Evolutionary conservation across 2,113 vertebrate genomes (phyloP).

Genomic region (Cygnus buccinator): DNA sequence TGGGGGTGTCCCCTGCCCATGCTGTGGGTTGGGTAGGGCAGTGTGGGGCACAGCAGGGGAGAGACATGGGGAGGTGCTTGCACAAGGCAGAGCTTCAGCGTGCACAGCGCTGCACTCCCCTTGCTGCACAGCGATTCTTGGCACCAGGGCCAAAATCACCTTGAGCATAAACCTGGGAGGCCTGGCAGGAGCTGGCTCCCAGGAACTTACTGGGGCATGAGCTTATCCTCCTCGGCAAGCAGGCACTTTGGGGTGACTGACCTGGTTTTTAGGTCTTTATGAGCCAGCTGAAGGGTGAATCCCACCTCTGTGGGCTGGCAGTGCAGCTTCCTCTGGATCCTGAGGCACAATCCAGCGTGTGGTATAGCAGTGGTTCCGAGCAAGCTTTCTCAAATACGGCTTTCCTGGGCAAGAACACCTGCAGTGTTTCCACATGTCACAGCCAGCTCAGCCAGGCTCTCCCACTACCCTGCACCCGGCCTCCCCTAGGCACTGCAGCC

Average conservation of each 20-base stretch:
- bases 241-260: neutral
- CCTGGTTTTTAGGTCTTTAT: neutral
- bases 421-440: neutral
- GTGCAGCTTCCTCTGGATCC: neutral
- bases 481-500: neutral
- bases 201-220: neutral
- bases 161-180: neutral
- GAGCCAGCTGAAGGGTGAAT: neutral
- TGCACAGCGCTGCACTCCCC: rapidly evolving
- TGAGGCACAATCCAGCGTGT: neutral
- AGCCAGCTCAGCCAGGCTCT: too few species aligned
- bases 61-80: neutral
- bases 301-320: neutral
- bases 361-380: too few species aligned
- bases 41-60: neutral
- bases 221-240: neutral
- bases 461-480: neutral
- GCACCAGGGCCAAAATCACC: neutral
- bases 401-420: neutral
- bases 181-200: neutral
- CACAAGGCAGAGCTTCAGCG: neutral
- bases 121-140: neutral
- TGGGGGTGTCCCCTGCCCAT: neutral
- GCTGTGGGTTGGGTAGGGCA: neutral
- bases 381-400: too few species aligned